Evolutionary conservation across 2,888 invertebrate species (phyloP), one percentile per base, ranked within the genome.

Genomic region (Sthenelais limicola): DNA sequence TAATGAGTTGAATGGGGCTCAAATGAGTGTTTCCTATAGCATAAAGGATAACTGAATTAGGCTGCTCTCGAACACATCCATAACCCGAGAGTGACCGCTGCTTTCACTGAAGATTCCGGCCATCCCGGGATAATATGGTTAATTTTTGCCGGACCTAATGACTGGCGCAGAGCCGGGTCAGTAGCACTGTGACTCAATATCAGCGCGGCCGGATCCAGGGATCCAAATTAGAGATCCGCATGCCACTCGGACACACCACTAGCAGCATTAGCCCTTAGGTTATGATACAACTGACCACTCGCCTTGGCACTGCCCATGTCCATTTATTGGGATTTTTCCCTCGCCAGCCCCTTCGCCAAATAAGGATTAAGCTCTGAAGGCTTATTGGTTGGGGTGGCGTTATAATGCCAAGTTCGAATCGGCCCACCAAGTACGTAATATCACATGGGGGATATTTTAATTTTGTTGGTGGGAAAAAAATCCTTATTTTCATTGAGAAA

Each of bases 91-190:
- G 12, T 43, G 43, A 43, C 43, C 43, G 18, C 32, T n/a, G 21
- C 28, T 28, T n/a, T n/a, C n/a, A n/a, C n/a, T n/a, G n/a, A n/a
- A n/a, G n/a, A n/a, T n/a, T n/a, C n/a, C 56, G 32, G 30, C 56
- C 56, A 56, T 56, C 56, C 32, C 18, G 56, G 56, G 56, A 56
- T 56, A 56, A 56, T 56, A 56, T 24, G 56, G 56, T 56, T 56
- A 56, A 56, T 56, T 56, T 56, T 33, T 56, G 56, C 56, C 21
- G 21, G 56, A 18, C 56, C 18, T 56, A 56, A 56, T 56, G 56
- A 56, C 56, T 15, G 30, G 30, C 56, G 33, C 33, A 33, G 56
- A 33, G 56, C 30, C 30, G 49, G 56, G 56, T 56, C 56, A 56
- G 56, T 56, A 33, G 56, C 32, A n/a, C 21, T 5, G 56, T 30